A percentile compares a stretch with the other conserved stretches of the same genome.
Evolutionary conservation across 2,888 invertebrate genomes (phyloP).

Genomic region (Lymantria dispar): DNA sequence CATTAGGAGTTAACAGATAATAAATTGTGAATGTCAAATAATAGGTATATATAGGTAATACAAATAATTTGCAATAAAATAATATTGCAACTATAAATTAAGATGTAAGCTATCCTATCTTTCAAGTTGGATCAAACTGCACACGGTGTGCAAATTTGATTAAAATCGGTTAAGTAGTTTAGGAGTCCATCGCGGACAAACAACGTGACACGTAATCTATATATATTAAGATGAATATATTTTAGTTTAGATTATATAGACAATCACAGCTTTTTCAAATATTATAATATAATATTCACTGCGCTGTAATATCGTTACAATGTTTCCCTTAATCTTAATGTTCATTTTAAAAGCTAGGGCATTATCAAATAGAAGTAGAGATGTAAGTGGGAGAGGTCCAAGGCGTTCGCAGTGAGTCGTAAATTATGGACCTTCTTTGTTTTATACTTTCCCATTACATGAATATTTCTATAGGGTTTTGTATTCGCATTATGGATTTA

Average conservation of each 20-base stretch:
- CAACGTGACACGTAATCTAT: too few species aligned
- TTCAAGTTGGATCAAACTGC: too few species aligned
- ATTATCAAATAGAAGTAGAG: conserved; percentile 53
- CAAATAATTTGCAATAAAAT: too few species aligned
- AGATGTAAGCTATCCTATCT: too few species aligned
- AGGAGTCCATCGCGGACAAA: too few species aligned
- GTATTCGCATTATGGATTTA: conserved; percentile 58
- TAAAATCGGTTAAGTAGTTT: too few species aligned
- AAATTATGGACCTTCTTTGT: conserved; percentile 63
- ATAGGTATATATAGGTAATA: too few species aligned
- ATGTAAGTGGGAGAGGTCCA: conserved; percentile 51
- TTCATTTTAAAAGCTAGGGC: conserved; percentile 54
- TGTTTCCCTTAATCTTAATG: conserved; percentile 59
- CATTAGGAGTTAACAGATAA: too few species aligned
- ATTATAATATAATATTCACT: conserved; percentile 27
- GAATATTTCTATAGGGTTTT: conserved; percentile 62
- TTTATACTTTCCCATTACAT: conserved; percentile 72
- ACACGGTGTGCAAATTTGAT: too few species aligned
- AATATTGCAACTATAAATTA: too few species aligned
- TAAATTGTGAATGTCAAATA: too few species aligned
- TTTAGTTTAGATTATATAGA: not conserved
- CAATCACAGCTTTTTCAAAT: conserved; percentile 4
- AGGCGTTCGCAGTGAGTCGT: conserved; percentile 49
- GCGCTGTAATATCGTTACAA: conserved; percentile 37
- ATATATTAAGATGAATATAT: too few species aligned